Evolutionary conservation across 2,888 invertebrate genomes (phyloP).

Genomic region (Catonia carolina): DNA sequence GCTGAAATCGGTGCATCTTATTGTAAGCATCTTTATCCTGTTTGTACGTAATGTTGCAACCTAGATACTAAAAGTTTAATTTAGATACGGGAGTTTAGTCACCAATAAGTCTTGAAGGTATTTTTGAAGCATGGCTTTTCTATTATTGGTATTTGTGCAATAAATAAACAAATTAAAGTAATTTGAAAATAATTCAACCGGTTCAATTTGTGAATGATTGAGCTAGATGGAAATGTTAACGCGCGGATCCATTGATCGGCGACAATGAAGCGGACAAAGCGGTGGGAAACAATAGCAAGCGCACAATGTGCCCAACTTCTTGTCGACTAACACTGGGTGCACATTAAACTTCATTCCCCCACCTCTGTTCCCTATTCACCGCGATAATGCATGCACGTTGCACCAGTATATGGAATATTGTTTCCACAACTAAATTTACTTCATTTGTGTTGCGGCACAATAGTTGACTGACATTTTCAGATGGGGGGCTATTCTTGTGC

Average conservation of each 20-base stretch:
- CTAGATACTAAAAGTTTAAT: too few relatives aligned
- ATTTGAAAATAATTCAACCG: too few relatives aligned
- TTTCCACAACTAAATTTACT: constrained; percentile 19
- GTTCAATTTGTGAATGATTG: too few relatives aligned
- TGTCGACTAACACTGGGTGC: constrained; percentile 13
- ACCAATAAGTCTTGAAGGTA: too few relatives aligned
- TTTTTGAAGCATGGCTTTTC: too few relatives aligned
- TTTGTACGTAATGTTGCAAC: too few relatives aligned
- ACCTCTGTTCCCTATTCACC: constrained; percentile 32
- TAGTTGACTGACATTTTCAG: constrained; percentile 20
- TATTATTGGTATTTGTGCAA: too few relatives aligned
- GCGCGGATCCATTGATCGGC: neutral
- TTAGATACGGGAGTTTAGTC: too few relatives aligned
- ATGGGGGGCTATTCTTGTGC: constrained; percentile 12
- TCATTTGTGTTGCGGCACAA: constrained; percentile 18
- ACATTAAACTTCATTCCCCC: constrained; percentile 19
- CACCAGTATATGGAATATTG: constrained; percentile 14
- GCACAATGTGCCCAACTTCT: constrained; percentile 18
- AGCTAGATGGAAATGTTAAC: too few relatives aligned
- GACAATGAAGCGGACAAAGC: constrained; percentile 14
- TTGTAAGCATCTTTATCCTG: too few relatives aligned
- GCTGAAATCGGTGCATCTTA: too few relatives aligned
- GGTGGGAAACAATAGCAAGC: constrained; percentile 5
- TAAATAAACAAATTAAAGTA: too few relatives aligned
- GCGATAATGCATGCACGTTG: constrained; percentile 11